Percentiles rank a stretch among this genome's conserved stretches.
These are phyloP conservation scores for Sylvia borin DNA, from an alignment of 2,797 vertebrate species.

Conservation along the genomic window DNA sequence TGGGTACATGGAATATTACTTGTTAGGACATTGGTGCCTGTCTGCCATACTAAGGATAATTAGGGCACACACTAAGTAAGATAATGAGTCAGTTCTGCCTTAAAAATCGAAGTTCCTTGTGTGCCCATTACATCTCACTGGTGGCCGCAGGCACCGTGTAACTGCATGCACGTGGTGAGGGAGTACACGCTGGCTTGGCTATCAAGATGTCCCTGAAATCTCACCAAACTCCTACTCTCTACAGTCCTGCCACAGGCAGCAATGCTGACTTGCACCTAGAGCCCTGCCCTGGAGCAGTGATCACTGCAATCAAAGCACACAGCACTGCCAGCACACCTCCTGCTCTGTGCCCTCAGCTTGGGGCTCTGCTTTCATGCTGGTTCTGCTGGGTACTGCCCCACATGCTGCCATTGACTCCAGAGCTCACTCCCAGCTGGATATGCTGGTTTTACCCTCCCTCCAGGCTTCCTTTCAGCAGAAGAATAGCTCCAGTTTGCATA, in stretches of 20 bases:
- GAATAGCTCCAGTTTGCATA: conserved; percentile 1
- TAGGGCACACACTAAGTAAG: not conserved
- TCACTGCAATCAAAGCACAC: not conserved
- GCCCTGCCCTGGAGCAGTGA: not conserved
- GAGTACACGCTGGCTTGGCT: not conserved
- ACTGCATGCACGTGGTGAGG: rapidly evolving
- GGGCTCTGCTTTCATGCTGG: not conserved
- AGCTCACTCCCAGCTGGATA: not conserved
- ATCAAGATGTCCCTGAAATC: not conserved
- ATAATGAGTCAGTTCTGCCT: not conserved
- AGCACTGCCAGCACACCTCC: not conserved
- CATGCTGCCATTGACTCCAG: not conserved
- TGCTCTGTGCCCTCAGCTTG: not conserved
- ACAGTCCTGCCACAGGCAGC: not conserved
- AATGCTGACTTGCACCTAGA: not conserved
- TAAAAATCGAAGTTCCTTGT: not conserved
- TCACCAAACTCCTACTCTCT: not conserved
- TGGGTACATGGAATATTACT: not conserved
- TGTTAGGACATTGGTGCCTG: not conserved
- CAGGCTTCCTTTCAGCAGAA: conserved; percentile 15
- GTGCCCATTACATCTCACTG: not conserved
- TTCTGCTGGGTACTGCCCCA: not conserved
- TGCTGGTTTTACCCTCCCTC: not conserved
- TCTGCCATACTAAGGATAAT: not conserved
- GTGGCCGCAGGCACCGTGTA: not conserved